Conservation (phyloP, 1,140 invertebrate species). For the Chionoecetes opilio region DNA sequence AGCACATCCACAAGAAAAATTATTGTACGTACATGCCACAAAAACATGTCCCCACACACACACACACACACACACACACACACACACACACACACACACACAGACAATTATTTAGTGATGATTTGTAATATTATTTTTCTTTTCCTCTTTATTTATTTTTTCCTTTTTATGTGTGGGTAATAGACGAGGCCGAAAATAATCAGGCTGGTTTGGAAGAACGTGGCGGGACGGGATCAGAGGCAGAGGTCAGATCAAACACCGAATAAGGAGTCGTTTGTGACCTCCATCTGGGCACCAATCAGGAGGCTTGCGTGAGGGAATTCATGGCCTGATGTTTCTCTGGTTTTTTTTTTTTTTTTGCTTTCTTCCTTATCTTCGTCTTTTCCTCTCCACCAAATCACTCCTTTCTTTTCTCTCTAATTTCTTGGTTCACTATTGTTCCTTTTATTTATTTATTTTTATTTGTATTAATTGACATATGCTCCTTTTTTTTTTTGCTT, state of each 20-base stretch:
- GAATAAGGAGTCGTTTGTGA: not conserved
- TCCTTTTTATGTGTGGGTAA: not conserved
- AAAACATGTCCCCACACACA: not conserved
- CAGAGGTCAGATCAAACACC: not conserved
- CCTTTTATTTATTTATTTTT: no score
- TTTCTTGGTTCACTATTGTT: not conserved
- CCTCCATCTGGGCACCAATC: not conserved
- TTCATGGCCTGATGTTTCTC: not conserved
- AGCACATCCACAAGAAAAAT: not conserved
- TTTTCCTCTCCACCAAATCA: not conserved
- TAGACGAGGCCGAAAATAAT: not conserved
- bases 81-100: slow-evolving; percentile 27
- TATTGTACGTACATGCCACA: not conserved
- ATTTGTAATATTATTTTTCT: not conserved
- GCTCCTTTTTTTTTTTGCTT: no score
- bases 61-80: not conserved
- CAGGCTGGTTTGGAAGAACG: not conserved
- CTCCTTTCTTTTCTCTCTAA: not conserved
- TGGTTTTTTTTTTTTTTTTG: not conserved
- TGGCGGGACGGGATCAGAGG: not conserved
- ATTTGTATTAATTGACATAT: no score
- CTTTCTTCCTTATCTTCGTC: not conserved
- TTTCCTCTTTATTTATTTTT: not conserved
- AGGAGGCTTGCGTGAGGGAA: slow-evolving; percentile 15
- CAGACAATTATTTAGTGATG: not conserved